phyloP scores from a whole-genome alignment of 2,888 invertebrate genomes.

The Anthrax anthrax region DNA sequence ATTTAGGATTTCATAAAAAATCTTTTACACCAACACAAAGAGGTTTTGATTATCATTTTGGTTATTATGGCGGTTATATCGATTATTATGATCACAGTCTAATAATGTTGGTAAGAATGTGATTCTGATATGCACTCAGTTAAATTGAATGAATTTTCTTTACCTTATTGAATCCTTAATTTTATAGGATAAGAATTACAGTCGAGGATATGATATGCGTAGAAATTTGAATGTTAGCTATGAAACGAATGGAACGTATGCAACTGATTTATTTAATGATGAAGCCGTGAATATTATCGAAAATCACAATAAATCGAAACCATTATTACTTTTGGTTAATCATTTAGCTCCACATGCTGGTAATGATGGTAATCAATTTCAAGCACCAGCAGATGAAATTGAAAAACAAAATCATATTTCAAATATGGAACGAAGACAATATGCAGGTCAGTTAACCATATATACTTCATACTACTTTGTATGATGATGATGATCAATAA shows the following conservation, averaged over 20 bases:
- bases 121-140: neutral
- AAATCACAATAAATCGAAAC: slow-evolving; percentile 41
- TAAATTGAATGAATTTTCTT: neutral
- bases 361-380: slow-evolving; percentile 50
- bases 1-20: slow-evolving; percentile 58
- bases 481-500: neutral
- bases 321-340: slow-evolving; percentile 64
- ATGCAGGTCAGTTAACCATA: slow-evolving; percentile 48
- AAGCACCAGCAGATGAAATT: slow-evolving; percentile 58
- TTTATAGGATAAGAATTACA: slow-evolving; percentile 19
- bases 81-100: slow-evolving; percentile 61
- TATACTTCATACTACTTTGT: slow-evolving; percentile 6
- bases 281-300: slow-evolving; percentile 49
- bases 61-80: slow-evolving; percentile 69
- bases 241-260: slow-evolving; percentile 41
- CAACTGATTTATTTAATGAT: slow-evolving; percentile 54
- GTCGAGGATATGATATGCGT: slow-evolving; percentile 38
- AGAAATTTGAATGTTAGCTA: slow-evolving; percentile 40
- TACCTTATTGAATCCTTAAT: too few relatives aligned
- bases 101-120: slow-evolving; percentile 27
- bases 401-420: slow-evolving; percentile 51
- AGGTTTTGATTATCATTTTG: slow-evolving; percentile 71
- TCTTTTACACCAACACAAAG: slow-evolving; percentile 49
- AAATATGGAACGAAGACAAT: slow-evolving; percentile 48
- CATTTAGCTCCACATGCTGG: slow-evolving; percentile 70